These are phyloP conservation scores for Gallinago stenura DNA, from an alignment of 2,797 vertebrate genomes.

Conservation along the genomic window DNA sequence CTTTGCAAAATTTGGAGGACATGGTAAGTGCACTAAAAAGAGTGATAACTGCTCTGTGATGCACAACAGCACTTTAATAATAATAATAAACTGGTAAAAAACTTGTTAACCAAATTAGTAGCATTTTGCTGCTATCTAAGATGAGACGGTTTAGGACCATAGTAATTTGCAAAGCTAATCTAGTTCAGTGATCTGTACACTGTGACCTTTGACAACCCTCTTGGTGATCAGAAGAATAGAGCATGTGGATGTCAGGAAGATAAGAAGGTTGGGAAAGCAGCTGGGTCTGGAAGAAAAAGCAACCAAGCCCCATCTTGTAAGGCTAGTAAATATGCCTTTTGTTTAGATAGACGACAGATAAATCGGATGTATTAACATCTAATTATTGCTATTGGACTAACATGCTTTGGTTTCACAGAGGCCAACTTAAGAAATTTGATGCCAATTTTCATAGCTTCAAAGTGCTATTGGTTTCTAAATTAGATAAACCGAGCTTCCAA, in stretches of 20 bases:
- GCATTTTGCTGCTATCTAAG: background rate
- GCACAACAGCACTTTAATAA: background rate
- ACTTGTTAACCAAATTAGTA: background rate
- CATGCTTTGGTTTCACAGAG: background rate
- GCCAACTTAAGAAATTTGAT: background rate
- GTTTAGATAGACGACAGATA: background rate
- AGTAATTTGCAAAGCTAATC: slow-evolving; percentile 50
- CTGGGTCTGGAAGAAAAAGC: slow-evolving; percentile 22
- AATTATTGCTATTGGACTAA: background rate
- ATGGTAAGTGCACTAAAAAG: background rate
- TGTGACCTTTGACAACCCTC: slow-evolving; percentile 41
- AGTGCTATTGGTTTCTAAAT: slow-evolving; percentile 16
- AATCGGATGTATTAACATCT: background rate
- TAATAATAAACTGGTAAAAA: background rate
- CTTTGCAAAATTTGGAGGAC: background rate
- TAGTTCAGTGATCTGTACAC: background rate
- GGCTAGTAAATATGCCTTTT: slow-evolving; percentile 4
- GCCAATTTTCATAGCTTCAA: slow-evolving; percentile 2
- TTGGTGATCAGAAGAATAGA: slow-evolving; percentile 13
- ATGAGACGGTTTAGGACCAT: background rate
- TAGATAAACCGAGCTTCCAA: slow-evolving; percentile 29
- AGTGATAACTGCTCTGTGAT: background rate
- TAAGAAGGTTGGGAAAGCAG: slow-evolving; percentile 38
- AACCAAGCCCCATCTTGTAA: background rate
- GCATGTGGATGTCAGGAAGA: slow-evolving; percentile 29